Evolutionary conservation across 2,888 invertebrate genomes (phyloP).

Genomic region (Aricia artaxerxes): DNA sequence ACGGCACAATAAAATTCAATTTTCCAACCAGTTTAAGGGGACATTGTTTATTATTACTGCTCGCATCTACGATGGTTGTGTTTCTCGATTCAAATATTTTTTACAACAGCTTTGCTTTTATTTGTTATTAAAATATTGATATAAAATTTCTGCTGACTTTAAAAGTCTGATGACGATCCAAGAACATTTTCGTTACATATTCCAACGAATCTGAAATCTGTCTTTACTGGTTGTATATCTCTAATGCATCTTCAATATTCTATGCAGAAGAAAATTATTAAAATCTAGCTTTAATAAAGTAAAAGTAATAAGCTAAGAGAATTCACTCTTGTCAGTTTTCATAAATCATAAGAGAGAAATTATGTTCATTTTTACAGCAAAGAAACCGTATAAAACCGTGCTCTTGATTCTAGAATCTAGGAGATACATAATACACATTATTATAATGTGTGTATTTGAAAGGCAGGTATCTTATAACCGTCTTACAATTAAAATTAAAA

Average conservation of each 20-base stretch:
- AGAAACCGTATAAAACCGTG: not conserved
- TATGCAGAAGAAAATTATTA: not conserved
- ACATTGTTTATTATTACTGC: slow-evolving; percentile 24
- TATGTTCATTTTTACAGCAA: not conserved
- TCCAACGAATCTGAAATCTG: not conserved
- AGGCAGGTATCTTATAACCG: too few species aligned
- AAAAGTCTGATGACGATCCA: not conserved
- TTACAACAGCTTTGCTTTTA: not conserved
- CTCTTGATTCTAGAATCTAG: too few species aligned
- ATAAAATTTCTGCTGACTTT: not conserved
- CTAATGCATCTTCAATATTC: not conserved
- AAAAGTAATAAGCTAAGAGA: not conserved
- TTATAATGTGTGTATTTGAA: too few species aligned
- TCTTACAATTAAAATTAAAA: too few species aligned
- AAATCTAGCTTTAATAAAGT: not conserved
- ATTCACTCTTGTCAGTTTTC: not conserved
- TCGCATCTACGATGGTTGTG: slow-evolving; percentile 11
- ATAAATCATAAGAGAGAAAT: not conserved
- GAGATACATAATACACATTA: too few species aligned
- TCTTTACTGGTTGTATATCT: not conserved
- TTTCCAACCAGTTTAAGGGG: slow-evolving; percentile 29
- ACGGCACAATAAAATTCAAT: slow-evolving; percentile 30
- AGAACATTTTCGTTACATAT: too few species aligned
- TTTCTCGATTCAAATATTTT: slow-evolving; percentile 13
- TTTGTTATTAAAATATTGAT: not conserved